Evolutionary conservation across 2,797 vertebrate species (phyloP).

Genomic region (Oryzias dopingdopingensis): DNA sequence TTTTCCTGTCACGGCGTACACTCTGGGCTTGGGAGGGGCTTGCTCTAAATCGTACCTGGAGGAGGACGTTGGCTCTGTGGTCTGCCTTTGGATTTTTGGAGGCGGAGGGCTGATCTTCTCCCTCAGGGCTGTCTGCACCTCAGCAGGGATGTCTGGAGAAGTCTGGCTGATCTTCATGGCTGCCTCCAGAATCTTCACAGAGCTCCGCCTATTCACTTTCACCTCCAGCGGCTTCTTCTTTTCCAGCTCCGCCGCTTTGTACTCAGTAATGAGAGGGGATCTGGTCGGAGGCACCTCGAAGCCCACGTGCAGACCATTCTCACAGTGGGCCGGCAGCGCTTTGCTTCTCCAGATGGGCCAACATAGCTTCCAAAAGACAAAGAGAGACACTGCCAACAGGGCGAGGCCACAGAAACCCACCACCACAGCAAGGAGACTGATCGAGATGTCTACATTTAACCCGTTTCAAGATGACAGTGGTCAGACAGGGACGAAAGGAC

Average conservation of each 20-base stretch:
- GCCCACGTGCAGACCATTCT: constrained; percentile 76
- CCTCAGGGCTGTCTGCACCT: constrained; percentile 90
- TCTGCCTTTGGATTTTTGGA: constrained; percentile 91
- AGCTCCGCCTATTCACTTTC: constrained; percentile 79
- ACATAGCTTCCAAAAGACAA: constrained; percentile 99
- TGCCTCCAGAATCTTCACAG: constrained; percentile 84
- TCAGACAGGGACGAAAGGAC: constrained; percentile 19
- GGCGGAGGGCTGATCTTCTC: constrained; percentile 89
- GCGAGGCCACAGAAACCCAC: constrained; percentile 99
- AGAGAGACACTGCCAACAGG: constrained; percentile 94
- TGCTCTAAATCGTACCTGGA: constrained; percentile 79
- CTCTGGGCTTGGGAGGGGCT: constrained; percentile 5
- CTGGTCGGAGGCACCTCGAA: constrained; percentile 71
- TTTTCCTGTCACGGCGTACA: not conserved
- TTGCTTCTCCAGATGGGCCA: constrained; percentile 98
- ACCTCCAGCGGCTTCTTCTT: constrained; percentile 82
- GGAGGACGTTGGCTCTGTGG: constrained; percentile 94
- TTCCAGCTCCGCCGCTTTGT: constrained; percentile 71
- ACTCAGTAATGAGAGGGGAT: constrained; percentile 35
- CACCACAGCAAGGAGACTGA: constrained; percentile 95
- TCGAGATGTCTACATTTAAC: constrained; percentile 89
- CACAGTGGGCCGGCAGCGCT: constrained; percentile 75
- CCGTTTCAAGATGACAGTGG: constrained; percentile 22
- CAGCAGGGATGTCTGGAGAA: constrained; percentile 95
- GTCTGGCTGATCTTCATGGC: constrained; percentile 99